These are phyloP conservation scores for Chiroxiphia lanceolata DNA, from an alignment of 2,797 vertebrate species.

Conservation along the genomic window DNA sequence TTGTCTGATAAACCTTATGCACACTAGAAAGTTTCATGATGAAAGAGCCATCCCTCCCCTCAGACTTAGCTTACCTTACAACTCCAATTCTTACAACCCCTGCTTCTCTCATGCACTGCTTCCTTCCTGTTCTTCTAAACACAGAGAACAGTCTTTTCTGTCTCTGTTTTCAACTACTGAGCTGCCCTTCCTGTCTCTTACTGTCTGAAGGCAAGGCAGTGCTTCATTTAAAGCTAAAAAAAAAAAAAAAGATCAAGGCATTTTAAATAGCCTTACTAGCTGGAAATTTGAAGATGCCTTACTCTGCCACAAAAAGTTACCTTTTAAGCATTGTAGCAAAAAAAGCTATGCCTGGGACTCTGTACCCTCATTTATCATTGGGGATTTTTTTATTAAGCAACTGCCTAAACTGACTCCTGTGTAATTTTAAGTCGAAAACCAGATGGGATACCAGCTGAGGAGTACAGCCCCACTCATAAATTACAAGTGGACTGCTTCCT, in stretches of 20 bases:
- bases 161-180: neutral
- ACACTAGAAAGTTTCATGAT: neutral
- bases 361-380: neutral
- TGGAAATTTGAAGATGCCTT: neutral
- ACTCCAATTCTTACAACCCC: neutral
- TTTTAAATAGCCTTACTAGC: neutral
- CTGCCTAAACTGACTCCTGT: neutral
- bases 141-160: neutral
- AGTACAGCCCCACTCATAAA: neutral
- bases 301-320: neutral
- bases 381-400: neutral
- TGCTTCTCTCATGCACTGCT: neutral
- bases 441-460: neutral
- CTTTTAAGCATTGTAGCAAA: neutral
- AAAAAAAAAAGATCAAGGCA: neutral
- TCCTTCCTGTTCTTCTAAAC: conserved; percentile 28
- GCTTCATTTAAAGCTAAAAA: neutral
- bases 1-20: neutral
- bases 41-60: neutral
- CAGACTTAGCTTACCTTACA: neutral
- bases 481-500: neutral
- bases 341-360: neutral
- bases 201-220: neutral
- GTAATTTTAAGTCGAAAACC: neutral
- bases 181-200: neutral